Evolutionary conservation across 2,797 vertebrate species (phyloP), one percentile per base, ranked within the genome.

Genomic region (Octomys mimax): DNA sequence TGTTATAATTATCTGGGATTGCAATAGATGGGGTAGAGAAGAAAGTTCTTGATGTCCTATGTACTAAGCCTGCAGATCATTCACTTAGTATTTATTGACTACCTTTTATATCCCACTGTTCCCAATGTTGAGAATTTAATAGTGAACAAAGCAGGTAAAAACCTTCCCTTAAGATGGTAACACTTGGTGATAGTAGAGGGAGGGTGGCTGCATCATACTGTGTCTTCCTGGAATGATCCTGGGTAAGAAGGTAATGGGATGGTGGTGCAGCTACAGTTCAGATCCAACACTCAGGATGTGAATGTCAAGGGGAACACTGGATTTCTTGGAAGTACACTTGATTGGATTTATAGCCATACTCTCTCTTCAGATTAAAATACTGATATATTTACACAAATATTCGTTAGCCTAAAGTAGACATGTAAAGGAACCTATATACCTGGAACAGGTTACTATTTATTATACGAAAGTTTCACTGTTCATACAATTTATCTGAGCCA

Each of bases 341-440:
- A 68, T 24, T 70, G 19, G 28, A 79, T 95, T 89, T 86, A 12
- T 54, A 80, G 22, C 8, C 59, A 33, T 59, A 39, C 68, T 91
- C 61, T 95, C 36, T 39, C 31, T 91, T 16, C 66, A 36, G 81
- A 81, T 78, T 71, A 94, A 91, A 94, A 84, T 87, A 19, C 10
- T 16, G 54, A 73, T 70, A 79, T 91, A 94, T 70, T 84, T 77
- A 71, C 12, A 26, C 59, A 19, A 84, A 13, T 57, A 49, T 66
- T 70, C 71, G 42, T 52, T 24, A 33, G 21, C 52, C 91, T 92
- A 78, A 84, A 85, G 81, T 24, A 62, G 42, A 70, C 83, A 88
- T 79, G 8, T 52, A 92, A 90, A 75, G 85, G 87, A 93, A 70
- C 16, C 89, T 13, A 52, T 57, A 59, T 2, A 81, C 10, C 24